Evolutionary conservation across 2,888 invertebrate genomes (phyloP).

Genomic region (Cantharis flavilabris): DNA sequence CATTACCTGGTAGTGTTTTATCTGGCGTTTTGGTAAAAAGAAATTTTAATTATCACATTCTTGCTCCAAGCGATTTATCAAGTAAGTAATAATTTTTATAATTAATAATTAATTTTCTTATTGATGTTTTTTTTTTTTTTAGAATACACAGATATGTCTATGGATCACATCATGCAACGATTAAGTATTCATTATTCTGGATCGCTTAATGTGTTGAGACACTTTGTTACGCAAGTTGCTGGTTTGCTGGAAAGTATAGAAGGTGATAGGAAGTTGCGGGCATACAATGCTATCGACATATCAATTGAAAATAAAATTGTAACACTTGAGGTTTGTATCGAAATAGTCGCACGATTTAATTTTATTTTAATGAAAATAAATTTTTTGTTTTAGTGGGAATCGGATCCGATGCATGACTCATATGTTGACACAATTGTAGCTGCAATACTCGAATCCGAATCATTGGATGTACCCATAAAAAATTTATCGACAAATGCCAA

Average conservation of each 20-base stretch:
- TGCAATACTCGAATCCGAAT: slow-evolving; percentile 82
- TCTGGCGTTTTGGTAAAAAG: slow-evolving; percentile 95
- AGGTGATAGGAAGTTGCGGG: slow-evolving; percentile 72
- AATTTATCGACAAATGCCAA: slow-evolving; percentile 67
- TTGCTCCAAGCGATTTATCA: slow-evolving; percentile 88
- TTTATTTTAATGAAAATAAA: not conserved
- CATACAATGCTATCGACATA: slow-evolving; percentile 84
- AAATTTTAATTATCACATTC: slow-evolving; percentile 96
- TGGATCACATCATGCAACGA: slow-evolving; percentile 90
- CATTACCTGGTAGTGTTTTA: slow-evolving; percentile 76
- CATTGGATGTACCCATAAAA: slow-evolving; percentile 66
- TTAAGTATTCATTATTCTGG: slow-evolving; percentile 89
- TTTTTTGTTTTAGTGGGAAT: slow-evolving; percentile 73
- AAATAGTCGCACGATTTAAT: not conserved
- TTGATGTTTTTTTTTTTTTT: slow-evolving; percentile 40
- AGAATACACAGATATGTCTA: slow-evolving; percentile 96
- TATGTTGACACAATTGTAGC: slow-evolving; percentile 95
- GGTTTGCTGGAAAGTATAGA: slow-evolving; percentile 73
- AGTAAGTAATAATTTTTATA: slow-evolving; percentile 60
- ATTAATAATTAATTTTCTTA: not conserved
- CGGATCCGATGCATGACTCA: slow-evolving; percentile 96
- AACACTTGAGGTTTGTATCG: slow-evolving; percentile 71
- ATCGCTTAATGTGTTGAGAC: slow-evolving; percentile 70
- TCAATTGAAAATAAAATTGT: slow-evolving; percentile 81
- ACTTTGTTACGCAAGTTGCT: slow-evolving; percentile 78